Conservation (phyloP, 2,113 vertebrate species). For the Bagarius yarrelli region DNA sequence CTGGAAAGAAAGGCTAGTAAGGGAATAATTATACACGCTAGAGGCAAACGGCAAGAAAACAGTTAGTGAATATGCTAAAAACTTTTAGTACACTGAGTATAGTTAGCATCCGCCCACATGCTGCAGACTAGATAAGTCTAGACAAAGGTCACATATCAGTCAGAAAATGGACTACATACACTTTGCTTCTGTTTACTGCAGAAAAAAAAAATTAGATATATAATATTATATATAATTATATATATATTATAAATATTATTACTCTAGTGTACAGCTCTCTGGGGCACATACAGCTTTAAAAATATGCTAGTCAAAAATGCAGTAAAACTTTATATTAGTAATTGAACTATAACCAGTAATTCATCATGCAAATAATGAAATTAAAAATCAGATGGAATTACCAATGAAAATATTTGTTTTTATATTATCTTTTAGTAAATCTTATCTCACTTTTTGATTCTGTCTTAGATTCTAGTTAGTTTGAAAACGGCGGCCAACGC, state of each 20-base stretch:
- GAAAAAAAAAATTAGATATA: neutral
- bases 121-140: neutral
- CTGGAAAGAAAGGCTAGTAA: constrained; percentile 19
- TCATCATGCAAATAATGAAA: too few species aligned
- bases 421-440: too few species aligned
- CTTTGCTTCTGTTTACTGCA: neutral
- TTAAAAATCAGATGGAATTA: too few species aligned
- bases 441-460: too few species aligned
- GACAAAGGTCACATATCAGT: neutral
- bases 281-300: neutral
- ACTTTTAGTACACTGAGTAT: neutral
- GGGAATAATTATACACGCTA: constrained; percentile 17
- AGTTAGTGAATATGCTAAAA: neutral
- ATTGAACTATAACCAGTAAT: too few species aligned
- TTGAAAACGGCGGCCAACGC: too few species aligned
- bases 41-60: neutral
- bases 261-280: neutral
- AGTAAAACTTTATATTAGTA: neutral
- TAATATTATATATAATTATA: too few species aligned
- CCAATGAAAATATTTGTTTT: too few species aligned
- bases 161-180: neutral
- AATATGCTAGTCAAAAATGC: neutral
- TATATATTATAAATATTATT: too few species aligned
- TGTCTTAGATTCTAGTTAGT: too few species aligned
- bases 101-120: neutral